phyloP scores from a whole-genome alignment of 1,140 invertebrate genomes.

The Onthophagus taurus region DNA sequence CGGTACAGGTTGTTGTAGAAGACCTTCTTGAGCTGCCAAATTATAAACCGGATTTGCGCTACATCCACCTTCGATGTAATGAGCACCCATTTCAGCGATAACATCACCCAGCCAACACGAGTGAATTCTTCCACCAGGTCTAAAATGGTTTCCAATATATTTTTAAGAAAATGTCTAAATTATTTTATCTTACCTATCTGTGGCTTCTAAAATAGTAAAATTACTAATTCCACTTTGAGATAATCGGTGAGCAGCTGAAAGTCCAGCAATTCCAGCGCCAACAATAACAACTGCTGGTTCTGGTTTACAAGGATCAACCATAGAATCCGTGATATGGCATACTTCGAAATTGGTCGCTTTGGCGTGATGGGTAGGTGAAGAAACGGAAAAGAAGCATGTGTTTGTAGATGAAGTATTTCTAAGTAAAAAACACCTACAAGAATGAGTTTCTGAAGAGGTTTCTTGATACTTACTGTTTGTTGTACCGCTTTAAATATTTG shows the following conservation, averaged over 20 bases:
- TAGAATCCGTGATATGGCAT: conserved; percentile 34
- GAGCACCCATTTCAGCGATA: conserved; percentile 62
- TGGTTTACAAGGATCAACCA: conserved; percentile 46
- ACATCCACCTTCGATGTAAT: conserved; percentile 53
- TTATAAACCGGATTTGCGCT: conserved; percentile 55
- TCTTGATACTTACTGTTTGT: too few species aligned
- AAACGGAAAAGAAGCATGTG: too few species aligned
- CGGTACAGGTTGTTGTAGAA: conserved; percentile 44
- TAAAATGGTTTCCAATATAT: conserved; percentile 20
- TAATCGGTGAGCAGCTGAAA: conserved; percentile 63
- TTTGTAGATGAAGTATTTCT: too few species aligned
- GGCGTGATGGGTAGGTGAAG: too few species aligned
- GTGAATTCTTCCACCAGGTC: conserved; percentile 61
- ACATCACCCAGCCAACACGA: conserved; percentile 64
- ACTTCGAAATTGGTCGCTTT: conserved; percentile 19
- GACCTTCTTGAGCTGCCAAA: conserved; percentile 52
- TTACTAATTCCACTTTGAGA: conserved; percentile 57
- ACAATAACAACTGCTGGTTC: conserved; percentile 62
- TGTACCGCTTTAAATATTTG: too few species aligned
- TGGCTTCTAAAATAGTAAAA: conserved; percentile 62
- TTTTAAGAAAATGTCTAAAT: conserved; percentile 2
- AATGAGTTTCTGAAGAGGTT: too few species aligned
- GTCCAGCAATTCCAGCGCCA: conserved; percentile 64
- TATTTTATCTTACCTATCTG: conserved; percentile 49
- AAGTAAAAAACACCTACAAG: too few species aligned